Base-by-base conservation (phyloP, 2,113 vertebrate genomes). In the Mus spicilegus region DNA sequence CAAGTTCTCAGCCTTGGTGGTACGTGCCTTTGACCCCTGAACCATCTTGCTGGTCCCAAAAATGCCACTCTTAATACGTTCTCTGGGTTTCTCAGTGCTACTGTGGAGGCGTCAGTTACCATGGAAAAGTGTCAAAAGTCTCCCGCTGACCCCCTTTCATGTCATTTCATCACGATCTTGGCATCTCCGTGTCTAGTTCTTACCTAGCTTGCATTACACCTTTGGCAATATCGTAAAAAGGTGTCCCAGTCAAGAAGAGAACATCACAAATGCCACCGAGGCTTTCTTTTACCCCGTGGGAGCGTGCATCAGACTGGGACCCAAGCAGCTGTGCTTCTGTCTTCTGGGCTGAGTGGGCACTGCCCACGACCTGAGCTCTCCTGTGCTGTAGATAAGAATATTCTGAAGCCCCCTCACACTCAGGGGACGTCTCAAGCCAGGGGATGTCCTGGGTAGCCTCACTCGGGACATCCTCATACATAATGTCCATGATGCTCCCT, bases 221-320 rank as follows among this genome's bases (percentile, higher is more conserved):
- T 80, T 89, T 89, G 65, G 46, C 24, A 69, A 91, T 76, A 76
- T 70, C 58, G 49, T 51, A 39, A 77, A 90, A 96, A 85, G 24
- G 39, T 75, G 39, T 78, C 63, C 14, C 56, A 56, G 24, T 63
- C 58, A 73, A 42, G 49, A 26, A 80, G 58, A 65, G 49, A 49
- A 87, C 58, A 67, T 73, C 51, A 33, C 46, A 93, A 72, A 26
- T 11, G 24, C 49, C 13, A 3, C 3, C 36, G n/a, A 51, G 76
- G 22, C 20, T 69, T 56, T 54, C 7, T 89, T 46, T 39, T 10
- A 3, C 7, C 11, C 19, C 0, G 3, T 39, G 69, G n/a, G 5
- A 54, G 4, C 5, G 46, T 3, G 28, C 22, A 49, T 33, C 0
- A 39, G 73, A 54, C 28, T 6, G 10, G 72, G n/a, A 61, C 0